These are phyloP conservation scores for Noctua janthe DNA, from an alignment of 2,888 invertebrate species.

Conservation along the genomic window DNA sequence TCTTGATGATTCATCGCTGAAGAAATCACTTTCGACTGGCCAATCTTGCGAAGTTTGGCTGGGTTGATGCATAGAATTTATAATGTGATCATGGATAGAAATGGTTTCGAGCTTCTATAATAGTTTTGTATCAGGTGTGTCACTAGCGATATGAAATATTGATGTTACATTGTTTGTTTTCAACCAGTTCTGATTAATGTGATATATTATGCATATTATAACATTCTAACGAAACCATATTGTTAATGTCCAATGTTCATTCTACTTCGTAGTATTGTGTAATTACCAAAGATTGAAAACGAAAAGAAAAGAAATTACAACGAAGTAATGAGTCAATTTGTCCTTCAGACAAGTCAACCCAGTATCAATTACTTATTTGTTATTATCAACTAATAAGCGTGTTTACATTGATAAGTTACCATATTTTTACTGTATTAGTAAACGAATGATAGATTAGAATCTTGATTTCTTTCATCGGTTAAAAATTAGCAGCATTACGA, in stretches of 20 bases:
- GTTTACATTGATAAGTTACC: conserved; percentile 13
- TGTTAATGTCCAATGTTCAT: conserved; percentile 14
- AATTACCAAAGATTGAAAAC: conserved; percentile 7
- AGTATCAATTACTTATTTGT: conserved; percentile 41
- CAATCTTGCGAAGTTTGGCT: conserved; percentile 50
- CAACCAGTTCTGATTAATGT: conserved; percentile 17
- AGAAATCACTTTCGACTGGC: conserved; percentile 73
- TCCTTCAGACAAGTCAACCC: conserved; percentile 31
- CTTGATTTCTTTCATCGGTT: conserved; percentile 29
- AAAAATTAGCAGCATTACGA: conserved; percentile 39
- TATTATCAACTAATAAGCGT: conserved; percentile 18
- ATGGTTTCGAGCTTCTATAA: not conserved
- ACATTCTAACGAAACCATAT: conserved; percentile 22
- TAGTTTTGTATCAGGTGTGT: not conserved
- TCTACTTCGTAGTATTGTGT: conserved; percentile 43
- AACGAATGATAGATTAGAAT: conserved; percentile 29
- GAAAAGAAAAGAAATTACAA: conserved; percentile 17
- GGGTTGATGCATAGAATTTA: conserved; percentile 54
- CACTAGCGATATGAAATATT: conserved; percentile 22
- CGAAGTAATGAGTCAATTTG: conserved; percentile 24
- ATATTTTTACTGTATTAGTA: conserved; percentile 25
- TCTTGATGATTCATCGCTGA: conserved; percentile 71
- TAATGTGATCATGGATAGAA: conserved; percentile 39
- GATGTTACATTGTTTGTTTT: conserved; percentile 12
- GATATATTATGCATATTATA: not conserved